Conservation (phyloP, 2,888 invertebrate genomes). For the Agrotis exclamationis region DNA sequence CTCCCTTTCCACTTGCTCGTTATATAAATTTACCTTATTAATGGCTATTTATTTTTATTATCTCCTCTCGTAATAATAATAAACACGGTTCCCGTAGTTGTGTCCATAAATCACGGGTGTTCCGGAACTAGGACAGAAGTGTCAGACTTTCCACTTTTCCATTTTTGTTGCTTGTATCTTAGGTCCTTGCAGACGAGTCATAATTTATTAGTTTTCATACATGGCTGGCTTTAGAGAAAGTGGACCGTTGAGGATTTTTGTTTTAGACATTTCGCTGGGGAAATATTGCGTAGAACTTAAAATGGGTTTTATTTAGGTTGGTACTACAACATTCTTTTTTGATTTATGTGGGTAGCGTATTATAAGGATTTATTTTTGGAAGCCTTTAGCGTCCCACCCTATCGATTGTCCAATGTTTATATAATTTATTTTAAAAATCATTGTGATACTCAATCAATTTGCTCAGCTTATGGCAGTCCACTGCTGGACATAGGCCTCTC, state of each 20-base stretch:
- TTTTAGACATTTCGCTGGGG: conserved; percentile 28
- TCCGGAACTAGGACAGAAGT: conserved; percentile 62
- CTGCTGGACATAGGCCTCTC: too few species aligned
- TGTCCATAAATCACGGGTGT: conserved; percentile 73
- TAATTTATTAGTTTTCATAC: conserved; percentile 51
- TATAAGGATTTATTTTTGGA: neutral
- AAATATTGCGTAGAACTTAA: conserved; percentile 11
- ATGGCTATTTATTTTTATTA: conserved; percentile 68
- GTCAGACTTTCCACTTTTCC: conserved; percentile 63
- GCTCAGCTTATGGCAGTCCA: too few species aligned
- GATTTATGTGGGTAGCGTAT: too few species aligned
- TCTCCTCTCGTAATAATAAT: conserved; percentile 71
- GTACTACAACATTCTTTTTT: neutral
- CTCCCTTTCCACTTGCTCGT: neutral
- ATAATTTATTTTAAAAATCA: too few species aligned
- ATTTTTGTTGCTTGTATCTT: conserved; percentile 62
- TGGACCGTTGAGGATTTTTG: conserved; percentile 24
- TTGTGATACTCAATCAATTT: too few species aligned
- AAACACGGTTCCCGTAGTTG: conserved; percentile 66
- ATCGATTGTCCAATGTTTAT: too few species aligned
- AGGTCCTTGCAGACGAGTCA: conserved; percentile 36
- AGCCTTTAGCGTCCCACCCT: neutral
- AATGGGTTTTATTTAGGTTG: neutral
- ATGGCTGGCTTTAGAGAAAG: conserved; percentile 12
- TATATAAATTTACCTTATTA: conserved; percentile 48